Percentiles rank a stretch among this genome's conserved stretches.
Conservation (phyloP, 2,113 vertebrate species). For the Leucosticte australis region DNA sequence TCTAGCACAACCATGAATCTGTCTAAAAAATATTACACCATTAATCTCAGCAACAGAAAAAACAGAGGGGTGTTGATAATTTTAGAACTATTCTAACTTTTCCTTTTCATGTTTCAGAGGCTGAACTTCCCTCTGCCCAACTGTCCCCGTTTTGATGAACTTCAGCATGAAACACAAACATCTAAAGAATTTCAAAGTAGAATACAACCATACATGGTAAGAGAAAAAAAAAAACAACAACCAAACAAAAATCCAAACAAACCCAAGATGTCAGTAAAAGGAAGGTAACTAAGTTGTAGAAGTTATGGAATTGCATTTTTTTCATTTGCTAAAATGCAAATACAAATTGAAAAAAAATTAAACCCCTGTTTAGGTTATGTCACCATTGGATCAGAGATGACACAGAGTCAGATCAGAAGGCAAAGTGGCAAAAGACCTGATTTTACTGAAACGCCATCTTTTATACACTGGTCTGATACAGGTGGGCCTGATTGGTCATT, state of each 20-base stretch:
- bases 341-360: neutral
- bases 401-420: neutral
- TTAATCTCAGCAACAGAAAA: neutral
- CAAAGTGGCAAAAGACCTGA: neutral
- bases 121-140: slow-evolving; percentile 65
- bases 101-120: slow-evolving; percentile 57
- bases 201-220: slow-evolving; percentile 71
- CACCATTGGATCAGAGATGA: neutral
- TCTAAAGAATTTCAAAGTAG: slow-evolving; percentile 59
- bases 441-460: neutral
- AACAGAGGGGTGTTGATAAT: neutral
- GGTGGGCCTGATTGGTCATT: neutral
- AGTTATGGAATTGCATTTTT: neutral
- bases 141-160: slow-evolving; percentile 70
- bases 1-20: neutral
- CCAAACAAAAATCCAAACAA: no score
- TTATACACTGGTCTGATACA: neutral
- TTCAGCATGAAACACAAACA: slow-evolving; percentile 66
- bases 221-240: neutral
- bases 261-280: neutral
- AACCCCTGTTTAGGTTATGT: neutral
- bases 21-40: neutral
- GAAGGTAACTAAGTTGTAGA: neutral
- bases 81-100: neutral
- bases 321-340: neutral